A percentile compares a stretch with the other conserved stretches of the same genome.
Conservation (phyloP, 2,797 vertebrate species). For the Paramormyrops hopkinsi region DNA sequence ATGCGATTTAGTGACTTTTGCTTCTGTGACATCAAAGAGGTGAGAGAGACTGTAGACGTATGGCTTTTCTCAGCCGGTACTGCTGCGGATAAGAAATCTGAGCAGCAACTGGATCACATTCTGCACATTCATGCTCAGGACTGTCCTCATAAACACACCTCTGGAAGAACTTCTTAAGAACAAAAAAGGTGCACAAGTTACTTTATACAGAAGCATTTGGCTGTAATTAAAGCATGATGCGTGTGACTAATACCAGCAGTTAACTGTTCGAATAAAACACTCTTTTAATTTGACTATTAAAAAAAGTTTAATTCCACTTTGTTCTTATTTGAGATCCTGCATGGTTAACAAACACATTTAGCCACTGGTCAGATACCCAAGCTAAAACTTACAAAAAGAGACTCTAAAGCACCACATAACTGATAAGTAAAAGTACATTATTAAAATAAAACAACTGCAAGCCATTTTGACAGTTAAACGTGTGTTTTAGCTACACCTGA, state of each 20-base stretch:
- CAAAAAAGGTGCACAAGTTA: background rate
- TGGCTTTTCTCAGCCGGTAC: background rate
- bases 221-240: background rate
- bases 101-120: background rate
- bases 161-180: background rate
- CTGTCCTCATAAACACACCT: background rate
- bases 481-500: constrained; percentile 22
- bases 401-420: background rate
- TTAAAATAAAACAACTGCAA: background rate
- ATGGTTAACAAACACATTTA: background rate
- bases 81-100: background rate
- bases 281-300: background rate
- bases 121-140: background rate
- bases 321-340: background rate
- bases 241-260: background rate
- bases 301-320: background rate
- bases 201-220: background rate
- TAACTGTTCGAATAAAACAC: background rate
- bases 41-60: background rate
- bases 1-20: background rate
- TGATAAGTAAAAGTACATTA: background rate
- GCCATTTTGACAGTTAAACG: background rate
- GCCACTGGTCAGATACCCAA: background rate
- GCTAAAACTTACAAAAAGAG: background rate
- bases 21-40: background rate